These are phyloP conservation scores for Martes martes DNA, from an alignment of 2,113 vertebrate species.

Conservation along the genomic window DNA sequence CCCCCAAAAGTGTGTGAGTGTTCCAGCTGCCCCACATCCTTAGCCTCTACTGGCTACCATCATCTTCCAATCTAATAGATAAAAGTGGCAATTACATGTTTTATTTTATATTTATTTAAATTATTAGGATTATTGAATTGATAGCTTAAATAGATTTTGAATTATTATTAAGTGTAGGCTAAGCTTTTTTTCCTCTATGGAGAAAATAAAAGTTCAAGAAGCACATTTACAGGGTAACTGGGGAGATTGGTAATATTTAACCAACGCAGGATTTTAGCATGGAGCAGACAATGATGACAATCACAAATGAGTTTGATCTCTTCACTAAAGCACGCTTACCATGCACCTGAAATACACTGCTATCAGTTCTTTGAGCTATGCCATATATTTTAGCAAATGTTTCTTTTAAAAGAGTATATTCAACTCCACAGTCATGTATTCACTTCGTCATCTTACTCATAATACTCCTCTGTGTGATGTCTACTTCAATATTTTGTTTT, in stretches of 20 bases:
- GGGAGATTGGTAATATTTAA: background rate
- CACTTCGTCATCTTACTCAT: background rate
- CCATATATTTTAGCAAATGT: background rate
- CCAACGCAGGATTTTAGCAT: background rate
- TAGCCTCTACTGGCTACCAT: background rate
- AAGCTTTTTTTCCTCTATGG: background rate
- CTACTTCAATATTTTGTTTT: conserved; percentile 14
- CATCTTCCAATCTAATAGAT: background rate
- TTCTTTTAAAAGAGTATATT: conserved; percentile 12
- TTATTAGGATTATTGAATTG: background rate
- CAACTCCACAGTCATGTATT: background rate
- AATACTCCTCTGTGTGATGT: background rate
- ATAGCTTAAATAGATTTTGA: conserved; percentile 22
- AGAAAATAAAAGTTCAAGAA: conserved; percentile 19
- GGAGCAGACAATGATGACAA: background rate
- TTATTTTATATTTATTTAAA: conserved; percentile 38
- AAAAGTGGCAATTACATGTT: background rate
- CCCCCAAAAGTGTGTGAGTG: background rate
- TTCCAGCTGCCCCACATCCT: background rate
- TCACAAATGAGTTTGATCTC: background rate
- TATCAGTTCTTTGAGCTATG: background rate
- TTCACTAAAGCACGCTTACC: background rate
- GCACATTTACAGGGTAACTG: background rate
- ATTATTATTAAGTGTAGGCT: conserved; percentile 7
- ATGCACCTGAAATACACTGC: background rate